A percentile compares a stretch with the other conserved stretches of the same genome.
Conservation (phyloP, 2,888 invertebrate genomes). For the Itoplectis maculator region DNA sequence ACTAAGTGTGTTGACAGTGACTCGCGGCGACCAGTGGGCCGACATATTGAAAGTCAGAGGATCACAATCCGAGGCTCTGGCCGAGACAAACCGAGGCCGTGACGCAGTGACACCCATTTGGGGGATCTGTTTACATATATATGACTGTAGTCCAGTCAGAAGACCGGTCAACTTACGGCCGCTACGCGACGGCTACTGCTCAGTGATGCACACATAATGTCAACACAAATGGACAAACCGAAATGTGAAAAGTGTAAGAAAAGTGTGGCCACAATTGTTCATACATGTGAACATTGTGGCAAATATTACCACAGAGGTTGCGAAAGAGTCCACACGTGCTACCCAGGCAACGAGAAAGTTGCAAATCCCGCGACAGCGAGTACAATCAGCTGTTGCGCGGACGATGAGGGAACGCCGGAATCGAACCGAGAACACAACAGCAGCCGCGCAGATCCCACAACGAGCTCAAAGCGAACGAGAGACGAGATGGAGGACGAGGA, state of each 20-base stretch:
- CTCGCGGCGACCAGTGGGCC: neutral
- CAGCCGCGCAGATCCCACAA: neutral
- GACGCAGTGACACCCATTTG: too few species aligned
- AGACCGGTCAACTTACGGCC: too few species aligned
- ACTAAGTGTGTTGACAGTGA: neutral
- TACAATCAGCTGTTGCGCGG: neutral
- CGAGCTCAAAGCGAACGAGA: neutral
- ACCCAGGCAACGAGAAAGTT: neutral
- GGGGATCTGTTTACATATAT: too few species aligned
- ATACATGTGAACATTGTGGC: neutral
- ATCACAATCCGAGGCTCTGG: neutral
- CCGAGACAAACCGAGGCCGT: neutral
- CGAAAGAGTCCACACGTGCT: neutral
- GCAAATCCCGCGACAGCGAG: neutral
- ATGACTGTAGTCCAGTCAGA: too few species aligned
- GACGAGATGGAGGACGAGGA: neutral
- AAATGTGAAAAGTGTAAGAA: conserved; percentile 1
- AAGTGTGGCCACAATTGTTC: neutral
- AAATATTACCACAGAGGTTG: conserved; percentile 1
- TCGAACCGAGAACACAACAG: neutral
- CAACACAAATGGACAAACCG: neutral
- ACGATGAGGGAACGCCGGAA: neutral
- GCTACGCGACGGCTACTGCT: too few species aligned
- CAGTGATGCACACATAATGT: too few species aligned
- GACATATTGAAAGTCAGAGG: neutral